Percentiles rank a stretch among this genome's conserved stretches.
phyloP scores from a whole-genome alignment of 2,888 invertebrate genomes.

The Trisateles emortualis region DNA sequence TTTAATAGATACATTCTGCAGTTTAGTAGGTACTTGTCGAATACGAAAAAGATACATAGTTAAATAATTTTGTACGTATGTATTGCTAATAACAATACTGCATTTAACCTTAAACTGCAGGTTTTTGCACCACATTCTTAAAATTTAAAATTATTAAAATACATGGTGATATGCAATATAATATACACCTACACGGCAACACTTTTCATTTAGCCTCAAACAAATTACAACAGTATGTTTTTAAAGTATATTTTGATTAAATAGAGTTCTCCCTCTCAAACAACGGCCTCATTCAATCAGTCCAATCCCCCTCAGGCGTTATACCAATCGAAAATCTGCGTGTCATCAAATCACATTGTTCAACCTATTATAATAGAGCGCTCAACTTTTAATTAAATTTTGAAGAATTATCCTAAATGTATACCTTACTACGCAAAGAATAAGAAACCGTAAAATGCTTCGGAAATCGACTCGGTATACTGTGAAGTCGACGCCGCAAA shows the following conservation, averaged over 20 bases:
- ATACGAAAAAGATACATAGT: too few relatives aligned
- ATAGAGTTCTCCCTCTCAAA: constrained; percentile 32
- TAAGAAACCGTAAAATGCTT: constrained; percentile 44
- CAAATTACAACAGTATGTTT: not conserved
- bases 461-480: constrained; percentile 58
- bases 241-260: constrained; percentile 12
- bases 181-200: too few relatives aligned
- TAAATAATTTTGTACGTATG: too few relatives aligned
- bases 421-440: constrained; percentile 52
- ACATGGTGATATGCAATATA: too few relatives aligned
- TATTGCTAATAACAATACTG: too few relatives aligned
- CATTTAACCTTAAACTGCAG: too few relatives aligned
- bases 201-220: too few relatives aligned
- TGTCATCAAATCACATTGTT: constrained; percentile 47
- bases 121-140: too few relatives aligned
- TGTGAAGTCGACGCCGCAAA: constrained; percentile 72
- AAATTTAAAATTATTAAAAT: too few relatives aligned
- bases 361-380: constrained; percentile 42
- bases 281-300: constrained; percentile 39
- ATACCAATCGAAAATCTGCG: constrained; percentile 33
- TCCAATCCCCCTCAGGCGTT: constrained; percentile 32
- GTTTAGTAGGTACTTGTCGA: too few relatives aligned
- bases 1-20: too few relatives aligned
- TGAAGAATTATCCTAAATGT: constrained; percentile 47
- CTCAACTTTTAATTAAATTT: constrained; percentile 72